A percentile compares a stretch with the other conserved stretches of the same genome.
Conservation (phyloP, 2,888 invertebrate species). For the Sinopyrophorus schimmeli region DNA sequence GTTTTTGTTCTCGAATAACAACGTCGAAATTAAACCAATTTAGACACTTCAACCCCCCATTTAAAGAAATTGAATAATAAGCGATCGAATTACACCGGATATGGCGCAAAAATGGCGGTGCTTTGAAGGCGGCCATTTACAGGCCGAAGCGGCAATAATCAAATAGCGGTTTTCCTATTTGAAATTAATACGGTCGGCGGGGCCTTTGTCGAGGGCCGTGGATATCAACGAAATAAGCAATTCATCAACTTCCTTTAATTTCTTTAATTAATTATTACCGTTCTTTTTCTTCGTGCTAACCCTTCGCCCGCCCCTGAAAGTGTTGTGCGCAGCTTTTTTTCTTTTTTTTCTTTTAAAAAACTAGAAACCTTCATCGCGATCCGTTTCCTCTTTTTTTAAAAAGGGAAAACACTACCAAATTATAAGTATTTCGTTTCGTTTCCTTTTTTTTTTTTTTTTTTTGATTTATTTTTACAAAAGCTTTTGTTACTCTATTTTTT, state of each 20-base stretch:
- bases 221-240: conserved; percentile 37
- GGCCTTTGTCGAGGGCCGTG: conserved; percentile 36
- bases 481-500: not conserved
- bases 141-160: conserved; percentile 31
- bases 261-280: conserved; percentile 37
- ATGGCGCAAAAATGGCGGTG: conserved; percentile 35
- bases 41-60: conserved; percentile 22
- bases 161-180: conserved; percentile 33
- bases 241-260: conserved; percentile 39
- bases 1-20: no score
- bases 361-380: no score
- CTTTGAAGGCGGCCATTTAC: conserved; percentile 38
- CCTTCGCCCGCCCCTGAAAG: no score
- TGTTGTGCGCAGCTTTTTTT: no score
- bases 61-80: conserved; percentile 18
- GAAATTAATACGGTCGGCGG: conserved; percentile 28
- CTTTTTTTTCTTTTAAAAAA: no score
- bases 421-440: no score
- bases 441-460: conserved; percentile 3
- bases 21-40: conserved; percentile 19
- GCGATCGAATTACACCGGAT: conserved; percentile 30
- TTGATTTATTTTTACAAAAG: not conserved
- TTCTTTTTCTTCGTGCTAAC: conserved; percentile 13
- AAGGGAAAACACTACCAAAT: no score
- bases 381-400: no score